These are phyloP conservation scores for Lagopus leucura DNA, from an alignment of 2,113 vertebrate species.

Conservation along the genomic window DNA sequence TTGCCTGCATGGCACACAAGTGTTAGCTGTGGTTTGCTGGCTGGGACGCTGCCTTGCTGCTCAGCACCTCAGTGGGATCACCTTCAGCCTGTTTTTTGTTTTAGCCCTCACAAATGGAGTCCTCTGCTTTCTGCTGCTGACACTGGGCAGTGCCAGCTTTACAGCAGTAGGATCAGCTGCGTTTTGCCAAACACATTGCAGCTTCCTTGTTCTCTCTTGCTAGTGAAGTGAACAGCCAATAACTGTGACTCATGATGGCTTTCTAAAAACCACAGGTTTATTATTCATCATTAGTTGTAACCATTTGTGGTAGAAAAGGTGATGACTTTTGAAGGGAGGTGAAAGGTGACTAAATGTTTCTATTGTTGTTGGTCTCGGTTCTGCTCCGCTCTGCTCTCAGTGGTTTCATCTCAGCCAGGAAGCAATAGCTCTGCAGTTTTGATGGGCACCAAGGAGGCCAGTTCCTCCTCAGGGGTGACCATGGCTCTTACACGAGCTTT, in stretches of 20 bases:
- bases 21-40: background rate
- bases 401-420: background rate
- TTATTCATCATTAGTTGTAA: background rate
- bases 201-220: accelerated
- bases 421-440: background rate
- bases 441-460: background rate
- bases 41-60: background rate
- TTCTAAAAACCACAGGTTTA: conserved; percentile 6
- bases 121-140: background rate
- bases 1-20: accelerated
- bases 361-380: background rate
- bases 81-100: background rate
- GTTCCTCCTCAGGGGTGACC: background rate
- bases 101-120: background rate
- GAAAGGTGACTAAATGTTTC: background rate
- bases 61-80: background rate
- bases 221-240: background rate
- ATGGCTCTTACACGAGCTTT: background rate
- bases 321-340: background rate
- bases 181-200: background rate
- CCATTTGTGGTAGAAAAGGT: background rate
- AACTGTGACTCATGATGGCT: background rate
- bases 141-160: background rate
- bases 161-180: background rate
- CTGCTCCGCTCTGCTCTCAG: background rate